Conservation (phyloP, 2,113 vertebrate genomes). For the Hystrix cristata region DNA sequence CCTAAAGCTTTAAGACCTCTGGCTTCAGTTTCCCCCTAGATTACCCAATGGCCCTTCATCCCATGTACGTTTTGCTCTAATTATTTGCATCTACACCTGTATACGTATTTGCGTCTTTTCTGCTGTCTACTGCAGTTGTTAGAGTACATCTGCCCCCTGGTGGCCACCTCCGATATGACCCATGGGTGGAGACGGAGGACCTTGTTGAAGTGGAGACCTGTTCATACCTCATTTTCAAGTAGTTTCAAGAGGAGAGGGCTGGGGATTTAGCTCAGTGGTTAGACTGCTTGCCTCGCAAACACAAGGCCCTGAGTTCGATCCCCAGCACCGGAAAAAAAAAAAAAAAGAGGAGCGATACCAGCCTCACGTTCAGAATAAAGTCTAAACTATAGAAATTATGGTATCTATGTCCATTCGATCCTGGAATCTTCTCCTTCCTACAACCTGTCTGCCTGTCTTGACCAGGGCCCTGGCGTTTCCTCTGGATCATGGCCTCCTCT, state of each 20-base stretch:
- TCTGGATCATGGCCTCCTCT: not conserved
- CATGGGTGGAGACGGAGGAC: not conserved
- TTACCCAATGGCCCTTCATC: rapidly evolving
- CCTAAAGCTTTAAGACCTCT: not conserved
- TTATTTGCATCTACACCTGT: too few species aligned
- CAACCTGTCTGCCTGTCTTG: not conserved
- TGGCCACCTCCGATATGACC: constrained; percentile 1
- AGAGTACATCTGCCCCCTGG: constrained; percentile 67
- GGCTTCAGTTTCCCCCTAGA: too few species aligned
- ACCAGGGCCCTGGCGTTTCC: too few species aligned
- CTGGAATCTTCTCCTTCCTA: rapidly evolving
- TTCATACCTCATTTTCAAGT: not conserved
- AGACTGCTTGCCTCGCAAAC: too few species aligned
- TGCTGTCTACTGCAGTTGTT: not conserved
- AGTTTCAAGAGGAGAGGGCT: not conserved
- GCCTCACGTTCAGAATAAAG: not conserved
- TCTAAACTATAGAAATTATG: not conserved
- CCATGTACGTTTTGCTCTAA: not conserved
- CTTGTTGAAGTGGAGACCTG: not conserved
- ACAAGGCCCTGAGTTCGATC: too few species aligned
- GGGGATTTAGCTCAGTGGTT: too few species aligned
- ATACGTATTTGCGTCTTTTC: not conserved
- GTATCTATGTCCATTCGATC: not conserved
- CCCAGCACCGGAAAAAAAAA: too few species aligned
- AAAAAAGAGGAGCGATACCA: not conserved